Conservation (phyloP, 2,113 vertebrate species). For the Meleagris gallopavo region DNA sequence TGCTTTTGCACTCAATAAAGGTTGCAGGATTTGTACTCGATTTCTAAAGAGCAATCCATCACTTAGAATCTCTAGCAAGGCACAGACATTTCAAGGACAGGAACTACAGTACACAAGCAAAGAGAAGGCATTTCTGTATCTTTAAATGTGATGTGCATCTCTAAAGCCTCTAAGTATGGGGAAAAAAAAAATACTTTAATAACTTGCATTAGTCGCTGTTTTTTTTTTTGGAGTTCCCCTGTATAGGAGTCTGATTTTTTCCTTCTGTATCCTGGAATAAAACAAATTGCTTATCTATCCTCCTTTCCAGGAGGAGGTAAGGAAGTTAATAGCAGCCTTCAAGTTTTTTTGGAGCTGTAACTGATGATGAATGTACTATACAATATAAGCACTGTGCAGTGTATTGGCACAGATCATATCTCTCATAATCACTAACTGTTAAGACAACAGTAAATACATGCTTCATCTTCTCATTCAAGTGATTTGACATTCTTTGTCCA, state of each 20-base stretch:
- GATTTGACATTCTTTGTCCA: not conserved
- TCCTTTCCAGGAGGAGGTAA: not conserved
- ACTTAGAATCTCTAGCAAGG: not conserved
- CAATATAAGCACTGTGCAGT: not conserved
- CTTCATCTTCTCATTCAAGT: not conserved
- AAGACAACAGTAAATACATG: not conserved
- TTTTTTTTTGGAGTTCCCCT: not conserved
- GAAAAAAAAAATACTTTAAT: not conserved
- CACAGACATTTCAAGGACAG: not conserved
- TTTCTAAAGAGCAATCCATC: not conserved
- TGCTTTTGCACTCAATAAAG: not conserved
- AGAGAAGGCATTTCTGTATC: not conserved
- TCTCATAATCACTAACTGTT: not conserved
- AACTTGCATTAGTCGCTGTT: not conserved
- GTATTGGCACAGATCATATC: not conserved
- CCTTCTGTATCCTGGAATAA: not conserved
- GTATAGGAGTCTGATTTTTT: not conserved
- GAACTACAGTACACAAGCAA: not conserved
- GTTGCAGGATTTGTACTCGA: not conserved
- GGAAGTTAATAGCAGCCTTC: not conserved
- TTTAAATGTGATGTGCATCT: not conserved
- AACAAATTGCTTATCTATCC: not conserved
- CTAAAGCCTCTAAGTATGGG: not conserved
- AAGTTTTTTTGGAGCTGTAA: not conserved
- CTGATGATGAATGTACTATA: not conserved